phyloP scores from a whole-genome alignment of 2,113 vertebrate species.

The Eublepharis macularius region DNA sequence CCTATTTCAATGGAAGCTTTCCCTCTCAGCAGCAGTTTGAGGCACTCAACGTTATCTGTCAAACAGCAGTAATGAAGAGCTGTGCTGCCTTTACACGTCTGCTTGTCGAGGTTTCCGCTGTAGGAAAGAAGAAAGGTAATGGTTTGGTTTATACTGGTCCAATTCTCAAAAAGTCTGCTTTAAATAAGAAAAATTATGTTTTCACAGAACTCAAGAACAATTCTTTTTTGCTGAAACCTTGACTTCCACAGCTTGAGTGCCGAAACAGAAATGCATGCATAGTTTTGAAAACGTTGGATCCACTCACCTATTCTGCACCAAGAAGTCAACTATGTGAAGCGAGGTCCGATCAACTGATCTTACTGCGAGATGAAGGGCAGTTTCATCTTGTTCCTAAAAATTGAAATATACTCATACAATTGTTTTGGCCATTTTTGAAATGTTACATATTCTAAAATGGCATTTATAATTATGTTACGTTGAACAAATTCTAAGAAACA shows the following conservation, averaged over 20 bases:
- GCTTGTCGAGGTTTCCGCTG: constrained; percentile 91
- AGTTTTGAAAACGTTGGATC: background rate
- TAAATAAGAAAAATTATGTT: background rate
- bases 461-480: background rate
- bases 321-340: constrained; percentile 95
- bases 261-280: background rate
- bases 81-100: constrained; percentile 89
- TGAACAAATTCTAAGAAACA: background rate
- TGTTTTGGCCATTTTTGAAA: background rate
- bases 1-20: constrained; percentile 89
- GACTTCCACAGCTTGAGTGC: background rate
- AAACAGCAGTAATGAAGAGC: constrained; percentile 97
- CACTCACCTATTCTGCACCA: constrained; percentile 92
- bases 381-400: constrained; percentile 91
- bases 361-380: constrained; percentile 92
- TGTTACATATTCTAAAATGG: background rate
- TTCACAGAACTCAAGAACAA: background rate
- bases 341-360: constrained; percentile 94
- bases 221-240: background rate
- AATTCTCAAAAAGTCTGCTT: background rate
- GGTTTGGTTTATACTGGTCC: background rate
- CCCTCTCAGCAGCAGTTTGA: constrained; percentile 93
- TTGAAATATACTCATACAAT: constrained; percentile 3
- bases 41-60: constrained; percentile 93
- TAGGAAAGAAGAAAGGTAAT: constrained; percentile 31